A percentile compares a stretch with the other conserved stretches of the same genome.
These are phyloP conservation scores for Lathamus discolor DNA, from an alignment of 2,113 vertebrate genomes.

Conservation along the genomic window DNA sequence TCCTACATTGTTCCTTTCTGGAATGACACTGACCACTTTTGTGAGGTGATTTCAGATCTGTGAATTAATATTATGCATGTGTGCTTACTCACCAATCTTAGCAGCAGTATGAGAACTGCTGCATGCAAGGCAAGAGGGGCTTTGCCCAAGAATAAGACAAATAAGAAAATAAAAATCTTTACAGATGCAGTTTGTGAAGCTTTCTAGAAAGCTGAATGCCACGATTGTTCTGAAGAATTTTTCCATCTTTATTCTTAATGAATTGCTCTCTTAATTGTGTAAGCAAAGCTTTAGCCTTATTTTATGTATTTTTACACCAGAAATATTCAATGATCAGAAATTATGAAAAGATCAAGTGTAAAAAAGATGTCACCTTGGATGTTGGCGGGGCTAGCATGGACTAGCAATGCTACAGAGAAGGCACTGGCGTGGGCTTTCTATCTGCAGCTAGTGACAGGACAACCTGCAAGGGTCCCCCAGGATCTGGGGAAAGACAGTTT, in stretches of 20 bases:
- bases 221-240: not conserved
- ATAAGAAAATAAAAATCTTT: not conserved
- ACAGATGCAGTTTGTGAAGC: not conserved
- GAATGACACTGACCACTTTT: not conserved
- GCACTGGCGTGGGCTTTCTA: not conserved
- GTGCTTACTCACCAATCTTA: not conserved
- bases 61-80: not conserved
- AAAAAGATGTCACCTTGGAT: not conserved
- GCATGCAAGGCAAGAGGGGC: not conserved
- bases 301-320: not conserved
- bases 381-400: not conserved
- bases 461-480: not conserved
- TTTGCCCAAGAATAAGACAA: not conserved
- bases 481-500: not conserved
- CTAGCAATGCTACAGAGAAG: not conserved
- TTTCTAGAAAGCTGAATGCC: not conserved
- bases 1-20: not conserved
- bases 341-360: not conserved
- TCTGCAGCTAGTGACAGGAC: rapidly evolving
- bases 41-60: not conserved
- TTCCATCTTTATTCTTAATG: not conserved
- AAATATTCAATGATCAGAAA: not conserved
- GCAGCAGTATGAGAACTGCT: not conserved
- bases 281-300: not conserved
- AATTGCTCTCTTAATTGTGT: not conserved